Conservation (phyloP, 2,113 vertebrate genomes). For the Onychostruthus taczanowskii region DNA sequence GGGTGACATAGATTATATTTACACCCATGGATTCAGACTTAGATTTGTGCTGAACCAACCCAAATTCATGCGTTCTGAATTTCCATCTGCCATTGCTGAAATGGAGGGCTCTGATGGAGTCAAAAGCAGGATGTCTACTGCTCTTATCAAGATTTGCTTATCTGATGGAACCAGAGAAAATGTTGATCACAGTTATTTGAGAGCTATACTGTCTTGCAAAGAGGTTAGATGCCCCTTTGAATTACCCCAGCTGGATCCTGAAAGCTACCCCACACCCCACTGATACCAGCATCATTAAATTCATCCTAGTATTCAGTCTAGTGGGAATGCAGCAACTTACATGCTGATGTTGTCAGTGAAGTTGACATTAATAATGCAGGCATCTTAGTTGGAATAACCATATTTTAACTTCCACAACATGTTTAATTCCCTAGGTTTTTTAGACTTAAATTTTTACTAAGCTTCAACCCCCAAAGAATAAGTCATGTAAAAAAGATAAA, state of each 20-base stretch:
- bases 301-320: not conserved
- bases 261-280: not conserved
- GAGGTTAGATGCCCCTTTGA: not conserved
- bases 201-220: not conserved
- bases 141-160: not conserved
- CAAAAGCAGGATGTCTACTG: not conserved
- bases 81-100: not conserved
- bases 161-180: not conserved
- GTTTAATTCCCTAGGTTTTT: not conserved
- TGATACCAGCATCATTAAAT: not conserved
- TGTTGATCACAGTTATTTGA: not conserved
- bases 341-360: not conserved
- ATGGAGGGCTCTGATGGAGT: not conserved
- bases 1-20: not conserved
- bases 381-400: not conserved
- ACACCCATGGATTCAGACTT: not conserved
- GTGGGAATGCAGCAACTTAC: not conserved
- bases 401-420: not conserved
- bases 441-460: not conserved
- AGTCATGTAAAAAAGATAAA: not conserved
- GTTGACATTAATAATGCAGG: not conserved
- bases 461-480: not conserved
- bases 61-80: accelerated
- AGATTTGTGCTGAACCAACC: not conserved
- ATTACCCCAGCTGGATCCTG: not conserved